A percentile compares a stretch with the other conserved stretches of the same genome.
Conservation (phyloP, 2,113 vertebrate species). For the Chaenocephalus aceratus region DNA sequence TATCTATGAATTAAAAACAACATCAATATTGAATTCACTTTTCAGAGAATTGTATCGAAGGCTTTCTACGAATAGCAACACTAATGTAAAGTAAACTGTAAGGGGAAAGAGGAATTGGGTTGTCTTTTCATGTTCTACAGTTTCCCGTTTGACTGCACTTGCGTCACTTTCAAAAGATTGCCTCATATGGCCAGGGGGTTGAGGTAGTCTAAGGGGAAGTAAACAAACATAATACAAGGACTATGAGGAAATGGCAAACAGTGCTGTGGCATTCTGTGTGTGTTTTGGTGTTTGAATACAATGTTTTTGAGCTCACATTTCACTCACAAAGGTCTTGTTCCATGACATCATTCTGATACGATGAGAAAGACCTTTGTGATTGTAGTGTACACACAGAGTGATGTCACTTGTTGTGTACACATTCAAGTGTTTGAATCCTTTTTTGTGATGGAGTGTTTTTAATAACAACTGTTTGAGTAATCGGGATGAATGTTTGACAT, state of each 20-base stretch:
- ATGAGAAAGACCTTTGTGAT: conserved; percentile 32
- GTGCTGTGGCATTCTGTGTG: background rate
- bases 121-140: background rate
- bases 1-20: background rate
- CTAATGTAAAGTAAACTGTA: background rate
- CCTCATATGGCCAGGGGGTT: conserved; percentile 21
- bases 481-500: conserved; percentile 20
- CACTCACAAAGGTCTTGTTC: conserved; percentile 41
- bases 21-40: background rate
- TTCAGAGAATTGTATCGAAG: background rate
- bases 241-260: conserved; percentile 31
- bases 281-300: conserved; percentile 29
- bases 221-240: background rate
- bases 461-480: conserved; percentile 13
- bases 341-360: conserved; percentile 44
- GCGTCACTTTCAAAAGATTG: background rate
- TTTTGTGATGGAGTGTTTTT: conserved; percentile 37
- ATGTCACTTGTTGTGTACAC: conserved; percentile 12
- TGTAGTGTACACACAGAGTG: conserved; percentile 1
- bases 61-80: background rate
- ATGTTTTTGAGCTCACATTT: conserved; percentile 42
- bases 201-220: conserved; percentile 14
- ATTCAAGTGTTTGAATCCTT: background rate
- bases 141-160: background rate
- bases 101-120: conserved; percentile 21